Evolutionary conservation across 2,888 invertebrate species (phyloP), one percentile per base, ranked within the genome.

Genomic region (Acanthococcus lagerstroemiae): DNA sequence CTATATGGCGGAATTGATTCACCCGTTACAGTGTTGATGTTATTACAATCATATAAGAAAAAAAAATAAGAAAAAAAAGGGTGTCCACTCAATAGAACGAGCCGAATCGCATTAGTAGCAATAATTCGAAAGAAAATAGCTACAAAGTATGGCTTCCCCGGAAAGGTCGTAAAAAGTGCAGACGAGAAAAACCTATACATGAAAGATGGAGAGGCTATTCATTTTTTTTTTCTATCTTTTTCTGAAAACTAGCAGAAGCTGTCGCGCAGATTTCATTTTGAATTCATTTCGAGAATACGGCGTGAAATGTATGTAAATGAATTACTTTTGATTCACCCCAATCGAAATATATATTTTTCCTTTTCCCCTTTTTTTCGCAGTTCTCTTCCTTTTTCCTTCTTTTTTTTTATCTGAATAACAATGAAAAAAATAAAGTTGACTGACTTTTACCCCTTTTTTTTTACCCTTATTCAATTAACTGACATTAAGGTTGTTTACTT

Each of bases 201-300:
- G 48, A 46, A 50, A 54, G 50, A 52, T 52, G 54, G 52, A 63
- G 54, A 63, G 52, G 63, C 63, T 63, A 63, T 63, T 37, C 52
- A 52, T 52, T 22, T 52, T 52, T 52, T 52, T 52, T 52, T 52
- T 52, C 24, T 9, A 22, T 24, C 12, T 52, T 21, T 63, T 52
- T 63, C 30, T 63, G 63, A 63, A 52, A 52, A 63, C 63, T 63
- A 63, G 63, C 52, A 63, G 63, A 63, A 63, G 63, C 63, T 63
- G 63, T 63, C 52, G 63, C 54, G 63, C 63, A 63, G 63, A 63
- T 63, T 63, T 63, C 52, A 63, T 63, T 63, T 63, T 63, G 63
- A 63, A 63, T 63, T 63, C 63, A 63, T 63, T 63, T 63, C 63
- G 63, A 63, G 63, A 63, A 63, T 63, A 63, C 63, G 63, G 63